A percentile compares a stretch with the other conserved stretches of the same genome.
phyloP scores from a whole-genome alignment of 1,140 invertebrate genomes.

The Saccostrea cuccullata region DNA sequence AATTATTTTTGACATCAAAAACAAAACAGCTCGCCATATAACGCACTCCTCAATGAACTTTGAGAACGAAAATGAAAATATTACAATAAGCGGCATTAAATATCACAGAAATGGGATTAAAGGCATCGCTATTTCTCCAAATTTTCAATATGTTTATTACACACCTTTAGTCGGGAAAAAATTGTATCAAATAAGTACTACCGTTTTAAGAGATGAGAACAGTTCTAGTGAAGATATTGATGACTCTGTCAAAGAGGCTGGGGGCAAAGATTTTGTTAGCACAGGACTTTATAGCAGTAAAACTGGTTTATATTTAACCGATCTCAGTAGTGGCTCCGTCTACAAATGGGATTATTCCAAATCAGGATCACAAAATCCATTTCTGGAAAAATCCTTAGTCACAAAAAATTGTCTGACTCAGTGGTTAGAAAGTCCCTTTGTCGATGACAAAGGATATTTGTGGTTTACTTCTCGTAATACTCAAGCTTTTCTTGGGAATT shows the following conservation, averaged over 20 bases:
- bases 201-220: slow-evolving; percentile 47
- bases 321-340: slow-evolving; percentile 46
- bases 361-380: background rate
- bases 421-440: slow-evolving; percentile 53
- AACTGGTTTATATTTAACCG: slow-evolving; percentile 39
- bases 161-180: slow-evolving; percentile 48
- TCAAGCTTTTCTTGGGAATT: slow-evolving; percentile 12
- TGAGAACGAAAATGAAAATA: slow-evolving; percentile 48
- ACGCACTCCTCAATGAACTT: slow-evolving; percentile 60
- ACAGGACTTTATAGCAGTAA: slow-evolving; percentile 53
- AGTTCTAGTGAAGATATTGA: slow-evolving; percentile 43
- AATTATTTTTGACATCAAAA: slow-evolving; percentile 61
- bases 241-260: slow-evolving; percentile 45
- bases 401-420: slow-evolving; percentile 43
- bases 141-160: slow-evolving; percentile 61
- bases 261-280: slow-evolving; percentile 51
- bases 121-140: slow-evolving; percentile 61
- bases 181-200: slow-evolving; percentile 59
- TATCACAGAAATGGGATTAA: slow-evolving; percentile 48
- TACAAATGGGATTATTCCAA: background rate
- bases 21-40: slow-evolving; percentile 52
- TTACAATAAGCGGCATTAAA: slow-evolving; percentile 43
- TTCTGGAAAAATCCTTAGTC: slow-evolving; percentile 18
- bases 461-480: slow-evolving; percentile 50
- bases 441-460: slow-evolving; percentile 50